phyloP scores from a whole-genome alignment of 2,888 invertebrate species.

The Drosophila meridiana region DNA sequence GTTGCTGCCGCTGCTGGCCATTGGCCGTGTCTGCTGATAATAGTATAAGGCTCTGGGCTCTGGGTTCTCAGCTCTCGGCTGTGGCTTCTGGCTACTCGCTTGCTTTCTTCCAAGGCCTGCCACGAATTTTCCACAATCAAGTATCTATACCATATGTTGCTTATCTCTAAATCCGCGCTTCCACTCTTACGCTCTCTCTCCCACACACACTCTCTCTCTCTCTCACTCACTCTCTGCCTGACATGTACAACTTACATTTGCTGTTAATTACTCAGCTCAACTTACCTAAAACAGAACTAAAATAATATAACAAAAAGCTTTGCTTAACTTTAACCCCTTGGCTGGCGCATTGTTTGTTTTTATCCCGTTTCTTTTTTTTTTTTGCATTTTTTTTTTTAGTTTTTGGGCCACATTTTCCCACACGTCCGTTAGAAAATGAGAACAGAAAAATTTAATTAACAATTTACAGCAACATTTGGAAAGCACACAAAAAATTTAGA shows the following conservation, averaged over 20 bases:
- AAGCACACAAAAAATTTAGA: conserved; percentile 32
- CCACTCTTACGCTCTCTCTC: background rate
- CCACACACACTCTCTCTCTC: background rate
- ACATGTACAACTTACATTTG: conserved; percentile 33
- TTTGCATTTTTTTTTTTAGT: background rate
- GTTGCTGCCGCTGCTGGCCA: conserved; percentile 43
- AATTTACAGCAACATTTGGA: conserved; percentile 72
- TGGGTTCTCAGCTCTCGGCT: conserved; percentile 5
- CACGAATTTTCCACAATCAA: conserved; percentile 40
- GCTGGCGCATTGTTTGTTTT: conserved; percentile 33
- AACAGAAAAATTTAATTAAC: conserved; percentile 75
- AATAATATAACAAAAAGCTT: conserved; percentile 18
- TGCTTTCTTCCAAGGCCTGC: conserved; percentile 39
- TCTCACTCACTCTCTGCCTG: background rate
- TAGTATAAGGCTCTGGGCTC: conserved; percentile 30
- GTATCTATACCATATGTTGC: conserved; percentile 44
- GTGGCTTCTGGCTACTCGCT: background rate
- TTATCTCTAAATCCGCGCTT: conserved; percentile 35
- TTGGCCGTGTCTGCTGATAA: conserved; percentile 57
- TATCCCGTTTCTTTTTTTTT: no score
- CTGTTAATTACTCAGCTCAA: conserved; percentile 58
- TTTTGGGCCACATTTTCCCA: conserved; percentile 50
- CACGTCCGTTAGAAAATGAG: conserved; percentile 63
- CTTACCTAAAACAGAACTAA: conserved; percentile 37
- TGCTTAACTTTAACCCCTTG: conserved; percentile 54